phyloP scores from a whole-genome alignment of 2,797 vertebrate species.

The Ibycter americanus region DNA sequence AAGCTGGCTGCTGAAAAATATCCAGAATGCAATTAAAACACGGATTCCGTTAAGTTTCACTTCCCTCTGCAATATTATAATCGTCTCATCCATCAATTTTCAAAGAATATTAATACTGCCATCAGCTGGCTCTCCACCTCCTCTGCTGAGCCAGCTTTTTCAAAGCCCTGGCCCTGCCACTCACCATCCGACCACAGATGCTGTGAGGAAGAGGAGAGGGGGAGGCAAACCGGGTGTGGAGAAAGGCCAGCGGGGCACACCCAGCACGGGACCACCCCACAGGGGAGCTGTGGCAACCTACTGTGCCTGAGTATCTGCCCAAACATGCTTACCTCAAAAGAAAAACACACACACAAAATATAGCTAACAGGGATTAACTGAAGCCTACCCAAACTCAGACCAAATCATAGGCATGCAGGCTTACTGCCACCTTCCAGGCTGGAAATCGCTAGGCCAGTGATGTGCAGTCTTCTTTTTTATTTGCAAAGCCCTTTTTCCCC shows the following conservation, averaged over 20 bases:
- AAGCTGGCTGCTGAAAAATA: slow-evolving; percentile 21
- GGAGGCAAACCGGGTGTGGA: not conserved
- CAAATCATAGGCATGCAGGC: not conserved
- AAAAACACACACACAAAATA: not conserved
- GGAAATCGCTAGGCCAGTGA: not conserved
- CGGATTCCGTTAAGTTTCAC: slow-evolving; percentile 26
- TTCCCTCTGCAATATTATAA: slow-evolving; percentile 62
- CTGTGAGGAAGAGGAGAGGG: not conserved
- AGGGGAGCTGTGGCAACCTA: not conserved
- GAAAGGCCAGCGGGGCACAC: not conserved
- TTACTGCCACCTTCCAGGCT: not conserved
- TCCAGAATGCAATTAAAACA: slow-evolving; percentile 57
- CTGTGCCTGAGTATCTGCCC: not conserved
- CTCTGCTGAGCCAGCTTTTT: slow-evolving; percentile 62
- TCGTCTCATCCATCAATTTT: slow-evolving; percentile 61
- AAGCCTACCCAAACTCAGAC: not conserved
- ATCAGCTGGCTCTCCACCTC: slow-evolving; percentile 45
- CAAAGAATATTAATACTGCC: slow-evolving; percentile 68
- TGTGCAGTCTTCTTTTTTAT: not conserved
- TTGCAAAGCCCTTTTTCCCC: fast-evolving
- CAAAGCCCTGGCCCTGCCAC: not conserved
- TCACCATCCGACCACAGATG: not conserved
- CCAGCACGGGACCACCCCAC: not conserved
- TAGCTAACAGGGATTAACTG: not conserved
- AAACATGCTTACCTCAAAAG: not conserved